These are phyloP conservation scores for Himalopsyche japonica DNA, from an alignment of 2,888 invertebrate species.

Conservation along the genomic window DNA sequence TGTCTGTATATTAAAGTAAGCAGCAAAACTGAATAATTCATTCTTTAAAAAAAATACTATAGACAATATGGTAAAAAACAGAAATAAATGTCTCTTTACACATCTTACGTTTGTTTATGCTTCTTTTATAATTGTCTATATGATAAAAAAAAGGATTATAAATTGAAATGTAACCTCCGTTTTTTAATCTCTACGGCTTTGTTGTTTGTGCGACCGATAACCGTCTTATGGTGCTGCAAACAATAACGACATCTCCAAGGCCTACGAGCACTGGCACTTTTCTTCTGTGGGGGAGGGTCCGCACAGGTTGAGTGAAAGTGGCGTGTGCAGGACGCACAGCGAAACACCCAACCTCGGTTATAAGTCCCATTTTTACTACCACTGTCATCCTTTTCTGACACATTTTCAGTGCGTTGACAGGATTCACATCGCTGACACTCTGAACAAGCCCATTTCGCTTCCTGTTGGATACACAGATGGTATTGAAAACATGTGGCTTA, in stretches of 20 bases:
- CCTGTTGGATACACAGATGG: conserved; percentile 44
- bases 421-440: conserved; percentile 50
- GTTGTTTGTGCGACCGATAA: conserved; percentile 9
- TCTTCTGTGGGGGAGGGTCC: conserved; percentile 43
- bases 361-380: background rate
- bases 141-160: no score
- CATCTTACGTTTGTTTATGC: no score
- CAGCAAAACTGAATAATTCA: no score
- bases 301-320: conserved; percentile 49
- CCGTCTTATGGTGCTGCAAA: conserved; percentile 28
- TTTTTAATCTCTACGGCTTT: conserved; percentile 29
- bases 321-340: conserved; percentile 48
- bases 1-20: no score
- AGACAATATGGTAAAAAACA: no score
- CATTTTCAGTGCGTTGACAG: conserved; percentile 45
- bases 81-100: no score
- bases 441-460: conserved; percentile 53
- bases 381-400: background rate
- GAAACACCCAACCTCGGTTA: conserved; percentile 46
- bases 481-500: background rate
- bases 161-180: conserved; percentile 19
- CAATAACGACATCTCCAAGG: conserved; percentile 39
- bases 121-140: no score
- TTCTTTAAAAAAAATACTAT: no score
- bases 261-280: conserved; percentile 37